phyloP scores from a whole-genome alignment of 1,140 invertebrate species.

The Hylaeus volcanicus region DNA sequence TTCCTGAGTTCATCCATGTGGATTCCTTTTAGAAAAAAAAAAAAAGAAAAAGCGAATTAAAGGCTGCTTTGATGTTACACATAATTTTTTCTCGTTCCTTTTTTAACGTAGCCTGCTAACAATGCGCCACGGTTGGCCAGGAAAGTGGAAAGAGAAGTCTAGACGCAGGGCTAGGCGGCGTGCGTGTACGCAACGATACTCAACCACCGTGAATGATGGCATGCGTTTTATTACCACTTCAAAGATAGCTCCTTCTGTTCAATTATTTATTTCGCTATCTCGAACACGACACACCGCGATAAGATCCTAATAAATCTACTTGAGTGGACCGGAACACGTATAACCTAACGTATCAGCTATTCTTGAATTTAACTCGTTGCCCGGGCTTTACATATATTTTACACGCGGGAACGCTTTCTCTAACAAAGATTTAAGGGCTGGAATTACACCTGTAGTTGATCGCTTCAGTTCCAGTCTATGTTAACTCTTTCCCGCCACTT shows the following conservation, averaged over 20 bases:
- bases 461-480: constrained; percentile 9
- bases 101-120: constrained; percentile 30
- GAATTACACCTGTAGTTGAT: constrained; percentile 20
- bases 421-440: background rate
- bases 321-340: background rate
- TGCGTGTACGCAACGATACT: constrained; percentile 45
- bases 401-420: background rate
- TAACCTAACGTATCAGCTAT: background rate
- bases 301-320: constrained; percentile 14
- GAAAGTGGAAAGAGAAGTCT: constrained; percentile 40
- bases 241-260: constrained; percentile 8
- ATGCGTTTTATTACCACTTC: constrained; percentile 34
- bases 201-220: constrained; percentile 38
- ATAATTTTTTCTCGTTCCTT: constrained; percentile 39
- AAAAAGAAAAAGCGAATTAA: constrained; percentile 20
- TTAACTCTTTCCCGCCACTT: constrained; percentile 16
- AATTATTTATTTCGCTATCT: constrained; percentile 16
- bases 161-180: constrained; percentile 21
- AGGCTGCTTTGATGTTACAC: constrained; percentile 48
- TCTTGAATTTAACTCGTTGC: background rate
- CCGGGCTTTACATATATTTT: too few species aligned
- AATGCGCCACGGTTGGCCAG: constrained; percentile 34
- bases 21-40: constrained; percentile 32
- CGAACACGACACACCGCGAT: background rate
- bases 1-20: constrained; percentile 28